phyloP scores from a whole-genome alignment of 2,888 invertebrate species.

The Cecidostiba fungosa region DNA sequence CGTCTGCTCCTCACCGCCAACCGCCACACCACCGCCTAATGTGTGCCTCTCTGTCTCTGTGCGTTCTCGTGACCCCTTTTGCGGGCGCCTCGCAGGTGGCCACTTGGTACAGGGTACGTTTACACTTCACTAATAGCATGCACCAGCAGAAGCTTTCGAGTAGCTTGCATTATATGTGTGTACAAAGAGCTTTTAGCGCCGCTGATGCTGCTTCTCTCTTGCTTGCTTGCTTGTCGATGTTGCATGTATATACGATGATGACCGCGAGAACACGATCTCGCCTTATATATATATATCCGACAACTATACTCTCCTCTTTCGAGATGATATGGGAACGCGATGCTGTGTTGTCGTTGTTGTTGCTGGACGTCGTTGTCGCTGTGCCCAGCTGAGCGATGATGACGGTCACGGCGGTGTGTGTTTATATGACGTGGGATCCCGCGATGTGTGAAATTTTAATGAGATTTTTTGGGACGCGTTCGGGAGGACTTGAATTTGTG shows the following conservation, averaged over 20 bases:
- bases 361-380: background rate
- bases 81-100: constrained; percentile 85
- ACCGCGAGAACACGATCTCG: background rate
- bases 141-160: background rate
- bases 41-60: constrained; percentile 44
- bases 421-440: background rate
- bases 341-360: no score
- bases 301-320: no score
- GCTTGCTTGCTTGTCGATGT: background rate
- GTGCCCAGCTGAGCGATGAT: no score
- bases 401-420: background rate
- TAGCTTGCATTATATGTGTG: background rate
- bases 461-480: background rate
- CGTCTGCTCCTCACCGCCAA: constrained; percentile 27
- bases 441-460: background rate
- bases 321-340: no score
- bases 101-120: constrained; percentile 95
- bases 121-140: constrained; percentile 80
- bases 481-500: background rate
- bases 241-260: background rate
- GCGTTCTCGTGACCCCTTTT: constrained; percentile 64
- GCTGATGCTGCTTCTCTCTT: background rate
- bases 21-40: constrained; percentile 20
- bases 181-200: constrained; percentile 10
- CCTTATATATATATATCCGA: no score